A percentile compares a stretch with the other conserved stretches of the same genome.
phyloP scores from a whole-genome alignment of 2,797 vertebrate genomes.

The Platalea minor region DNA sequence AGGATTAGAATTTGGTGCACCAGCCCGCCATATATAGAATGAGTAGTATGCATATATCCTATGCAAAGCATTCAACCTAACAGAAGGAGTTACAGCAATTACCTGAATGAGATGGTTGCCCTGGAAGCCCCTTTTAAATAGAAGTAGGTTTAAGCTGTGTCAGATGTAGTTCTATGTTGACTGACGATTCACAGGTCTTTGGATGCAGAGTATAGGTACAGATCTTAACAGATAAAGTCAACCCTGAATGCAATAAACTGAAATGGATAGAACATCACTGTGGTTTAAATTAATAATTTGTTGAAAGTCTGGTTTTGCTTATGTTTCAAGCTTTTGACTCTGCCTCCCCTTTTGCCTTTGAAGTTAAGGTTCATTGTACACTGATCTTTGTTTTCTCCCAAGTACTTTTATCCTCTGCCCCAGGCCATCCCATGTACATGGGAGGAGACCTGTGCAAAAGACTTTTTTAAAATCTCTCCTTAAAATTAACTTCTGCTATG shows the following conservation, averaged over 20 bases:
- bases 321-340: conserved; percentile 24
- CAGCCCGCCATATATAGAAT: background rate
- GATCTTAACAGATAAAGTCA: background rate
- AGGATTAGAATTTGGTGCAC: background rate
- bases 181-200: background rate
- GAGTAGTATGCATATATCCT: background rate
- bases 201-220: background rate
- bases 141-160: background rate
- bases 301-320: conserved; percentile 35
- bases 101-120: background rate
- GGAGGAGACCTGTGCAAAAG: conserved; percentile 16
- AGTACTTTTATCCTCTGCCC: conserved; percentile 25
- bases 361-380: background rate
- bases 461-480: background rate
- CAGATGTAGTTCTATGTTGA: background rate
- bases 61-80: background rate
- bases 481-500: background rate
- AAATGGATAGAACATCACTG: background rate
- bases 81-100: background rate
- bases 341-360: background rate
- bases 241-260: background rate
- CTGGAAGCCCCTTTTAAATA: background rate
- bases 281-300: background rate
- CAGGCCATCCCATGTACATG: background rate
- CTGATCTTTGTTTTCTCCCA: conserved; percentile 13